Evolutionary conservation across 30 jellyfish, hydroid and myxozoan species (phyloP).

Genomic region (Hydra vulgaris): DNA sequence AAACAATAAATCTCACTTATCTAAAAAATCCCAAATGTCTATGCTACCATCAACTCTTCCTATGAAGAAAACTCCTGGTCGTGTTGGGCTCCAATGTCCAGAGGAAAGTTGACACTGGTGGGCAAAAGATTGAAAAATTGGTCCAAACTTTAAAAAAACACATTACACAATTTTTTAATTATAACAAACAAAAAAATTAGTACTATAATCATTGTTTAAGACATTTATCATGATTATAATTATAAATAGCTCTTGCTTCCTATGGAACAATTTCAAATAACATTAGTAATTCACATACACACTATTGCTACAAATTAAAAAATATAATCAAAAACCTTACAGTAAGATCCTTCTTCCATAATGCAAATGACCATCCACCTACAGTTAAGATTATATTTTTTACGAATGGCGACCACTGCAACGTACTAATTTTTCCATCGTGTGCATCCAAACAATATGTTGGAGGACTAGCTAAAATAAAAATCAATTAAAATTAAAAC

Average conservation of each 20-base stretch:
- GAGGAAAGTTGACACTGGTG: slow-evolving; percentile 42
- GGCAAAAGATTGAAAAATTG: slow-evolving; percentile 46
- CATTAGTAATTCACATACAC: too few relatives aligned
- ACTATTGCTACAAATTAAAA: neutral
- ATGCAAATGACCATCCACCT: slow-evolving; percentile 92
- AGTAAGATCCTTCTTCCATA: slow-evolving; percentile 67
- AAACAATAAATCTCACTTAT: slow-evolving; percentile 39
- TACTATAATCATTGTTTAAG: neutral
- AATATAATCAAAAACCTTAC: slow-evolving; percentile 18
- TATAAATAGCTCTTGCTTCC: too few relatives aligned
- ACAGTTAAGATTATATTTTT: slow-evolving; percentile 63
- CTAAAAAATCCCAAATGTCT: slow-evolving; percentile 88
- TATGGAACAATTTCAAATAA: too few relatives aligned
- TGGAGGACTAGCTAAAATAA: slow-evolving; percentile 69
- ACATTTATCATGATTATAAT: too few relatives aligned
- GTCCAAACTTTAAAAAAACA: slow-evolving; percentile 49
- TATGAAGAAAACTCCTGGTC: slow-evolving; percentile 79
- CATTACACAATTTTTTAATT: neutral
- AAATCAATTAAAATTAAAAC: neutral
- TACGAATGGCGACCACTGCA: slow-evolving; percentile 71
- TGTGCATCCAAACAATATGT: slow-evolving; percentile 43
- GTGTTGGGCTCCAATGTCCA: slow-evolving; percentile 81
- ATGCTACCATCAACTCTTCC: slow-evolving; percentile 78
- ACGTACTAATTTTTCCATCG: slow-evolving; percentile 43
- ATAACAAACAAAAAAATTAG: neutral